Evolutionary conservation across 2,888 invertebrate species (phyloP), one percentile per base, ranked within the genome.

Genomic region (Pterostichus niger): DNA sequence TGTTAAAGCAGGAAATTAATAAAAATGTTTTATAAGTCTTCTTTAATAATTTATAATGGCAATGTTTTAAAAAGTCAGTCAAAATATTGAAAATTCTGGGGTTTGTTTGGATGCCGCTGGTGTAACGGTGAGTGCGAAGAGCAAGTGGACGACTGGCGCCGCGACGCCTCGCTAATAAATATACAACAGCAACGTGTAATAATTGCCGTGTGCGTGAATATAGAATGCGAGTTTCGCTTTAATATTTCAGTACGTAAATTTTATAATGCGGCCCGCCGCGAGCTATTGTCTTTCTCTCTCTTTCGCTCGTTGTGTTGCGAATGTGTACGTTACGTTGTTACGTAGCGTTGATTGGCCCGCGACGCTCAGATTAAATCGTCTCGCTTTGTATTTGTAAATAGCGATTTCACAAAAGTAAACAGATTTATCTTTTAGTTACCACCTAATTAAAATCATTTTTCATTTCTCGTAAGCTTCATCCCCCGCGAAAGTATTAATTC

Each of bases 391-490:
- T 59, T 59, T 49, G 59, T 17, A 59, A 59, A 59, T 59, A 59
- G 59, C 59, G 59, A 59, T 59, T 59, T 59, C 10, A 59, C 59
- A 15, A 59, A 59, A 59, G 59, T 59, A 59, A 59, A 59, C 59
- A 59, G 59, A 59, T 59, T 59, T 59, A 59, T 59, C 59, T 59
- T 17, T 59, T 13, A 2, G 59, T 59, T 59, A 59, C 59, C 59
- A 59, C 59, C 59, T 59, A 59, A 59, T 59, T 59, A 59, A 59
- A 59, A 59, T 13, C 59, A 59, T 59, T 59, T 59, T 59, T 59
- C 59, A 59, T 6, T 3, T 40, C 6, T 3, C 40, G 5, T 40
- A 24, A 24, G 24, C 24, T 24, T 24, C 24, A 24, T 24, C 24
- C 24, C 24, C 24, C 24, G 24, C 1, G 24, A 24, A 24, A 24